Base-by-base conservation (phyloP, 2,888 invertebrate genomes). In the Leptura quadrifasciata region DNA sequence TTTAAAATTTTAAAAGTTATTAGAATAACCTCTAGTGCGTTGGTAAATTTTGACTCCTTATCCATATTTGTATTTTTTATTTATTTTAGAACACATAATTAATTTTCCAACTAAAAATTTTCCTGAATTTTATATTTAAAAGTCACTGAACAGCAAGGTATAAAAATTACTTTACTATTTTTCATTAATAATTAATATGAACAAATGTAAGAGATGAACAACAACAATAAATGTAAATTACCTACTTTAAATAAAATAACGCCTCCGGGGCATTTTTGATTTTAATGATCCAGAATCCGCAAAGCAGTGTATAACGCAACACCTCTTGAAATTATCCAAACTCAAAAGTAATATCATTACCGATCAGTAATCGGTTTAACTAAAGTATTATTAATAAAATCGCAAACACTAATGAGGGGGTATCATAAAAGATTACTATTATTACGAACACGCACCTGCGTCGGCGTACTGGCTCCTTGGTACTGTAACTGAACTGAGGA, bases 371-470 rank as follows among this genome's bases (percentile, higher is more conserved):
- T 70, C 71, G 27, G 52, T 61, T 47, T 61, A 82, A 18, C 52
- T 57, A 61, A 61, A 71, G 71, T 52, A 71, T 61, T 52, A 71
- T 61, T 87, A 87, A 87, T 87, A 85, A 87, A 87, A 85, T 84
- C 85, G 85, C 86, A 85, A 84, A 83, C 85, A 65, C 65, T 65
- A 65, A 65, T 65, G 65, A 65, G 27, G 52, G 88, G 88, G 86
- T 87, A 86, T 86, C 85, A 79, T 80, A 84, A 76, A 79, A 80
- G 85, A 88, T 88, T 86, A 88, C 88, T 85, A 85, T 88, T 83
- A 88, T 88, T 88, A 88, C 83, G 78, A 77, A 77, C 86, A 88
- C 88, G 86, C 88, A 89, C 89, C 89, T 89, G 89, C 86, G 88
- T 80, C 85, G 89, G 88, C 88, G 88, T 88, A 81, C 84, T 82